These are phyloP conservation scores for Felis chaus DNA, from an alignment of 2,113 vertebrate species.

Conservation along the genomic window DNA sequence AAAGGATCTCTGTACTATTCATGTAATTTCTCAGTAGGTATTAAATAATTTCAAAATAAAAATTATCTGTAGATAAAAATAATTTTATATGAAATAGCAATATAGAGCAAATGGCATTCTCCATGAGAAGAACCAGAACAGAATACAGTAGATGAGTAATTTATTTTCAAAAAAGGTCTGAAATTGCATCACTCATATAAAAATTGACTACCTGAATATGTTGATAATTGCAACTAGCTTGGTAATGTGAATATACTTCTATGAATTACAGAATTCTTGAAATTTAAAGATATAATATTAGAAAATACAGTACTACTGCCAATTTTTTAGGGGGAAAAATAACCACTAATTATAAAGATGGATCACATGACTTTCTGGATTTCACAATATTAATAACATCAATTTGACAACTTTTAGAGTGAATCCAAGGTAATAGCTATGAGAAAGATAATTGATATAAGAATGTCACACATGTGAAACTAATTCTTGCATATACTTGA, in stretches of 20 bases:
- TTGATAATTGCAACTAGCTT: constrained; percentile 4
- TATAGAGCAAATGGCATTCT: background rate
- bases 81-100: background rate
- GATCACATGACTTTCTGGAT: background rate
- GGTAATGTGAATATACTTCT: background rate
- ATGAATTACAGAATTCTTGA: background rate
- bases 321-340: background rate
- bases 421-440: constrained; percentile 6
- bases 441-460: background rate
- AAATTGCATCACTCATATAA: background rate
- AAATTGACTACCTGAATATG: background rate
- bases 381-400: background rate
- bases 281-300: background rate
- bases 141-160: background rate
- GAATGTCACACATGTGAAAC: background rate
- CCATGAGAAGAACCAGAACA: background rate
- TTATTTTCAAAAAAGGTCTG: constrained; percentile 11
- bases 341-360: background rate
- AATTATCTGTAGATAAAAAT: background rate
- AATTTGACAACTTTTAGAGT: background rate
- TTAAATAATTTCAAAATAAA: constrained; percentile 40
- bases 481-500: background rate
- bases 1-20: background rate
- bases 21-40: background rate
- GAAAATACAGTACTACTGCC: background rate